Percentiles rank a stretch among this genome's conserved stretches.
phyloP scores from a whole-genome alignment of 2,888 invertebrate genomes.

The Apocheima hispidaria region DNA sequence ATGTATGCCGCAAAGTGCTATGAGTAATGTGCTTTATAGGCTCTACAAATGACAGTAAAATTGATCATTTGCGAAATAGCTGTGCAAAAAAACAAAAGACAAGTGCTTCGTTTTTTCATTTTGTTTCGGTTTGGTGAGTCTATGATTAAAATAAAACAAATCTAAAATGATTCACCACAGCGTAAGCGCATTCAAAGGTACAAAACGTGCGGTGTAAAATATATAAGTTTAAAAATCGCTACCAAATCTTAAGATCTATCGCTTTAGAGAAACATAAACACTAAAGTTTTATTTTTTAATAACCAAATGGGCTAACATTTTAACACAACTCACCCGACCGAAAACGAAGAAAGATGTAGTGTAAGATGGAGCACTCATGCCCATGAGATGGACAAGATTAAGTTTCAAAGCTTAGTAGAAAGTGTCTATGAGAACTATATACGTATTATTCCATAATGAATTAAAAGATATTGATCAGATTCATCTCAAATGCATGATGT shows the following conservation, averaged over 20 bases:
- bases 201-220: not conserved
- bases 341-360: too few relatives aligned
- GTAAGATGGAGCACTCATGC: too few relatives aligned
- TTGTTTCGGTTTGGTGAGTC: slow-evolving; percentile 7
- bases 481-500: too few relatives aligned
- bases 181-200: slow-evolving; percentile 3
- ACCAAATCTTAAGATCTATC: not conserved
- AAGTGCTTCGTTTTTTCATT: not conserved
- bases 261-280: too few relatives aligned
- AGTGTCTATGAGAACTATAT: too few relatives aligned
- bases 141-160: not conserved
- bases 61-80: slow-evolving; percentile 33
- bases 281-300: too few relatives aligned
- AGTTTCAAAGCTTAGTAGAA: too few relatives aligned
- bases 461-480: too few relatives aligned
- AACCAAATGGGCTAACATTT: too few relatives aligned
- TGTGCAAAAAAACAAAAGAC: slow-evolving; percentile 31
- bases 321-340: too few relatives aligned
- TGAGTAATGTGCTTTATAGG: slow-evolving; percentile 41
- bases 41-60: slow-evolving; percentile 36
- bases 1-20: slow-evolving; percentile 44
- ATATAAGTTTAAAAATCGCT: not conserved
- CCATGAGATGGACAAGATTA: too few relatives aligned
- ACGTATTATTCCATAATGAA: too few relatives aligned
- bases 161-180: slow-evolving; percentile 1